These are phyloP conservation scores for Aurelia sp. DNA, from an alignment of 30 jellyfish, hydroid and myxozoan genomes.

Conservation along the genomic window DNA sequence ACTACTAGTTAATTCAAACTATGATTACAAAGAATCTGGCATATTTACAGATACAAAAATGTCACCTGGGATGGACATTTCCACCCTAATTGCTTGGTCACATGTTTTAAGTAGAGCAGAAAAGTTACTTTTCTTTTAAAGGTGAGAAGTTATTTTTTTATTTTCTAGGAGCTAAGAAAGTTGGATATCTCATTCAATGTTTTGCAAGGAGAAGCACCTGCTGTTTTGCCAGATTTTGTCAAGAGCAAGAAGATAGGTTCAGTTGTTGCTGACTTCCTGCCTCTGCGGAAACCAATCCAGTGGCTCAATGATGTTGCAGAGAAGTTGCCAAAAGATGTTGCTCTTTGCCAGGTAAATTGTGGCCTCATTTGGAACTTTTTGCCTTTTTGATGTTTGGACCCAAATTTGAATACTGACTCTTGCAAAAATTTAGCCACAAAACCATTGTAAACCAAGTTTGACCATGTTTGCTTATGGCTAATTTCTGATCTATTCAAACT, in stretches of 20 bases:
- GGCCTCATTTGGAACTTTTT: no score
- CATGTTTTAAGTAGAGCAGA: not conserved
- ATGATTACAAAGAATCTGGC: no score
- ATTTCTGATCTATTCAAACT: no score
- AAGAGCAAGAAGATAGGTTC: slow-evolving; percentile 60
- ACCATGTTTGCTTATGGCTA: no score
- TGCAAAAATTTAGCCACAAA: no score
- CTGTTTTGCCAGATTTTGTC: slow-evolving; percentile 57
- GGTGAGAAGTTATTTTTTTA: not conserved
- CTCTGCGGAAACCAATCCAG: slow-evolving; percentile 58
- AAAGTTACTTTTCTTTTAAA: no score
- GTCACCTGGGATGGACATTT: no score
- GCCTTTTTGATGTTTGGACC: no score
- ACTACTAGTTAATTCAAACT: no score
- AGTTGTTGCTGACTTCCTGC: slow-evolving; percentile 81
- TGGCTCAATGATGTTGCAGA: slow-evolving; percentile 67
- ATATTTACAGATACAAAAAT: no score
- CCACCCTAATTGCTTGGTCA: not conserved
- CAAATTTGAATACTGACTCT: no score
- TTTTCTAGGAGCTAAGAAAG: slow-evolving; percentile 60
- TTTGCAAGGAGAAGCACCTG: slow-evolving; percentile 69
- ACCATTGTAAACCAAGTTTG: no score
- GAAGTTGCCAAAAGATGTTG: slow-evolving; percentile 58
- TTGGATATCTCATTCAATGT: slow-evolving; percentile 61
- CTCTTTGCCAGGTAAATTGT: slow-evolving; percentile 71